A percentile compares a stretch with the other conserved stretches of the same genome.
Conservation (phyloP, 2,113 vertebrate species). For the Melanotaenia duboulayi region DNA sequence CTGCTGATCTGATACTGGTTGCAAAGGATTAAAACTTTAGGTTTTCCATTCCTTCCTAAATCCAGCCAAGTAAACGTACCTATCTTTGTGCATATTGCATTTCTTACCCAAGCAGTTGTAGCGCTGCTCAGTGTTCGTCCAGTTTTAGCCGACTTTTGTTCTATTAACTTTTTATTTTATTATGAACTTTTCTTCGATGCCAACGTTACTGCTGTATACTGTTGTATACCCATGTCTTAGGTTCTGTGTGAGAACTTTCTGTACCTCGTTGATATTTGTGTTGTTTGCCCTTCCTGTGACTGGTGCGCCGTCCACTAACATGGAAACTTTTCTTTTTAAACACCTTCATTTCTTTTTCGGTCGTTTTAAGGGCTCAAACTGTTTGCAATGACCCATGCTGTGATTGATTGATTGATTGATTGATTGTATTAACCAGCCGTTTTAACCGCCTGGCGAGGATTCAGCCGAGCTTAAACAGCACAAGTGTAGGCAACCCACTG, state of each 20-base stretch:
- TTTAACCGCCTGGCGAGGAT: slow-evolving; percentile 26
- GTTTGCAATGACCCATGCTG: background rate
- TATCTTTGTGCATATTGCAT: slow-evolving; percentile 85
- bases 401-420: slow-evolving; percentile 24
- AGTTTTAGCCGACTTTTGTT: slow-evolving; percentile 63
- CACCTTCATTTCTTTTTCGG: background rate
- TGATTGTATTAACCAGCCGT: slow-evolving; percentile 47
- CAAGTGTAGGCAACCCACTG: slow-evolving; percentile 30
- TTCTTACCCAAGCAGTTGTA: slow-evolving; percentile 70
- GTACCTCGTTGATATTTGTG: slow-evolving; percentile 29
- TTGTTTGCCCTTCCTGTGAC: slow-evolving; percentile 3
- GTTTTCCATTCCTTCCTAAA: slow-evolving; percentile 9
- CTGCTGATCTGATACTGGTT: background rate
- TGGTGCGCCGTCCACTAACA: slow-evolving; percentile 11
- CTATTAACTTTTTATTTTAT: background rate
- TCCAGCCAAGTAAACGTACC: slow-evolving; percentile 40
- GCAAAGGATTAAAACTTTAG: slow-evolving; percentile 12
- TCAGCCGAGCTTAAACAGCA: slow-evolving; percentile 23
- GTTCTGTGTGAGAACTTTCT: slow-evolving; percentile 66
- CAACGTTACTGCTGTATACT: slow-evolving; percentile 79
- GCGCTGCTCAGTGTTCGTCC: slow-evolving; percentile 74
- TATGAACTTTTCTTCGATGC: slow-evolving; percentile 24
- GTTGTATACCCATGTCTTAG: slow-evolving; percentile 81
- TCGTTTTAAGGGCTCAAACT: slow-evolving; percentile 1
- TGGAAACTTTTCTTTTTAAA: background rate